phyloP scores from a whole-genome alignment of 2,113 vertebrate species.

The Prietella phreatophila region DNA sequence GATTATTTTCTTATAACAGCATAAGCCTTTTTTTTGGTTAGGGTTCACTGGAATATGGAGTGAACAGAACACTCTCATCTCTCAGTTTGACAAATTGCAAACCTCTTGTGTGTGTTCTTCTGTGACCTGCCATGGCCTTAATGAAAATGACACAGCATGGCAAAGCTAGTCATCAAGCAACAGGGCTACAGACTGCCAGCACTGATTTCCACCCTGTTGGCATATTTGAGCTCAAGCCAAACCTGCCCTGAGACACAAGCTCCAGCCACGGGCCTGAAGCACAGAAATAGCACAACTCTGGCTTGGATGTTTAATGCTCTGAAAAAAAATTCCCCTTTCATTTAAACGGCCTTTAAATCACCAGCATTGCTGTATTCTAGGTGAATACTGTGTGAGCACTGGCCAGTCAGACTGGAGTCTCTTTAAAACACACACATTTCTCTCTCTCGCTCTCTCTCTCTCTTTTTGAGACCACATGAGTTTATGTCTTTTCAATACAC shows the following conservation, averaged over 20 bases:
- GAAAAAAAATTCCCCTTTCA: slow-evolving; percentile 48
- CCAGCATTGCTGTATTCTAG: slow-evolving; percentile 42
- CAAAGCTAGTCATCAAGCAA: slow-evolving; percentile 33
- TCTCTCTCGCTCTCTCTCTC: slow-evolving; percentile 3
- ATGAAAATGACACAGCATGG: slow-evolving; percentile 51
- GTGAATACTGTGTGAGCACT: slow-evolving; percentile 26
- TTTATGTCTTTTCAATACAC: slow-evolving; percentile 4
- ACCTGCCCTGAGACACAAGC: slow-evolving; percentile 48
- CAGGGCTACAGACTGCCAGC: slow-evolving; percentile 29
- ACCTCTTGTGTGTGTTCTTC: slow-evolving; percentile 27
- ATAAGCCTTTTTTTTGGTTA: neutral
- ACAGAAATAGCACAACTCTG: slow-evolving; percentile 52
- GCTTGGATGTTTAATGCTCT: slow-evolving; percentile 42
- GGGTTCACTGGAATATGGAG: neutral
- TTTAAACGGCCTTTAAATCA: slow-evolving; percentile 45
- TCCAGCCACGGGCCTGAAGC: slow-evolving; percentile 35
- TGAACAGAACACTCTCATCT: slow-evolving; percentile 9
- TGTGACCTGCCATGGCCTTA: slow-evolving; percentile 43
- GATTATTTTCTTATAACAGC: neutral
- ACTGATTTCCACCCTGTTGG: slow-evolving; percentile 53
- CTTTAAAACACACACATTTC: neutral
- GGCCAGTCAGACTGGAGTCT: slow-evolving; percentile 43
- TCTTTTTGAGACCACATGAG: neutral
- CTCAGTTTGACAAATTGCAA: slow-evolving; percentile 37
- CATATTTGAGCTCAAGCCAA: slow-evolving; percentile 59